Percentiles rank a stretch among this genome's conserved stretches.
Evolutionary conservation across 1,140 invertebrate genomes (phyloP).

Genomic region (Drosophila bocqueti): DNA sequence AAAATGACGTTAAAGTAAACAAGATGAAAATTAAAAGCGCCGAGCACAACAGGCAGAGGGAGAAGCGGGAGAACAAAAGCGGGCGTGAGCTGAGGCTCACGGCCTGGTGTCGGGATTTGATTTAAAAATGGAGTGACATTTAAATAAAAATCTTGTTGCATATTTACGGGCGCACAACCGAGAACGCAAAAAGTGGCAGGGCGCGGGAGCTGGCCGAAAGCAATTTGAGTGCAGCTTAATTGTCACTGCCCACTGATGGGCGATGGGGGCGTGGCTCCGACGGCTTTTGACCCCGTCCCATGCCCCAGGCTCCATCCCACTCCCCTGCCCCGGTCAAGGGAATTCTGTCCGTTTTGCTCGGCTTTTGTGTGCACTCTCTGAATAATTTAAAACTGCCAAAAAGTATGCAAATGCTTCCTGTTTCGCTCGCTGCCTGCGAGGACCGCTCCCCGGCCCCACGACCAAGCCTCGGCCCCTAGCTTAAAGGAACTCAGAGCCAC

Average conservation of each 20-base stretch:
- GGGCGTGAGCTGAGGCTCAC: conserved; percentile 15
- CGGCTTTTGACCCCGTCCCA: conserved; percentile 13
- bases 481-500: conserved; percentile 13
- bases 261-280: background rate
- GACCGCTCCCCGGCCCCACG: background rate
- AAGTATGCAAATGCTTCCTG: conserved; percentile 73
- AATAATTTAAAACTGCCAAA: conserved; percentile 79
- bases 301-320: background rate
- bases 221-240: conserved; percentile 83
- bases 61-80: conserved; percentile 24
- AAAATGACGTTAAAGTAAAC: conserved; percentile 84
- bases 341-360: conserved; percentile 37
- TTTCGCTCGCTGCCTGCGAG: conserved; percentile 8
- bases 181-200: conserved; percentile 14
- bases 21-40: conserved; percentile 83
- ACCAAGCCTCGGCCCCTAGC: conserved; percentile 7
- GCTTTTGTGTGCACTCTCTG: conserved; percentile 70
- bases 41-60: conserved; percentile 18
- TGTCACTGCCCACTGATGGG: conserved; percentile 50
- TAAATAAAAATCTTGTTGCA: conserved; percentile 83
- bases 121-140: conserved; percentile 84
- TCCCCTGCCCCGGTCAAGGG: conserved; percentile 12
- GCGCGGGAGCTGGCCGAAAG: conserved; percentile 34
- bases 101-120: conserved; percentile 72
- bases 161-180: conserved; percentile 62